Conservation (phyloP, 2,797 vertebrate genomes). For the Girardinus metallicus region DNA sequence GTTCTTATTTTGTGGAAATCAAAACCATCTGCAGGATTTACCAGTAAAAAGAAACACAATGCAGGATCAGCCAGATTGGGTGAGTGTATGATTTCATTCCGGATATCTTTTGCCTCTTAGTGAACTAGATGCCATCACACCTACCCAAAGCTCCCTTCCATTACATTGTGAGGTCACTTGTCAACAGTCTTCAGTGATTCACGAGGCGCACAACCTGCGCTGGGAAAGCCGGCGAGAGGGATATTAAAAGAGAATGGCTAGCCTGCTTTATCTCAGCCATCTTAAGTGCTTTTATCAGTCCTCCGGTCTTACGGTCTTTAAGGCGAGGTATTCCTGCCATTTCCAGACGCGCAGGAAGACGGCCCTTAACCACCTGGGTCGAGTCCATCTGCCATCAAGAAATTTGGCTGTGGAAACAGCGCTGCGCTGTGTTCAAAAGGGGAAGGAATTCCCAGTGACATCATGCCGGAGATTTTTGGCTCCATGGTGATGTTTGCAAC, state of each 20-base stretch:
- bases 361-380: conserved; percentile 64
- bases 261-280: conserved; percentile 17
- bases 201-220: conserved; percentile 6
- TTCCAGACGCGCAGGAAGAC: conserved; percentile 68
- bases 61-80: conserved; percentile 42
- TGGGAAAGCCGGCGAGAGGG: conserved; percentile 12
- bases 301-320: conserved; percentile 26
- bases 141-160: conserved; percentile 4
- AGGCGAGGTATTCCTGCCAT: conserved; percentile 33
- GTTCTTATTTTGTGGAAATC: conserved; percentile 62
- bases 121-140: conserved; percentile 33
- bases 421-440: conserved; percentile 24
- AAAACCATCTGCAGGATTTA: conserved; percentile 66
- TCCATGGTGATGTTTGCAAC: conserved; percentile 54
- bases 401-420: conserved; percentile 38
- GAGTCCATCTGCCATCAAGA: conserved; percentile 61
- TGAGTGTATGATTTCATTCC: conserved; percentile 42
- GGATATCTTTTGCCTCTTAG: conserved; percentile 39
- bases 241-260: conserved; percentile 16
- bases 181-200: conserved; percentile 25
- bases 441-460: conserved; percentile 68
- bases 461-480: conserved; percentile 60
- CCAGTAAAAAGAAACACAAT: conserved; percentile 19
- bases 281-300: conserved; percentile 25
- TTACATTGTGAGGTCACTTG: conserved; percentile 43